Conservation (phyloP, 35 echinoderm and acorn worm genomes). For the Ophioderma brevispina region DNA sequence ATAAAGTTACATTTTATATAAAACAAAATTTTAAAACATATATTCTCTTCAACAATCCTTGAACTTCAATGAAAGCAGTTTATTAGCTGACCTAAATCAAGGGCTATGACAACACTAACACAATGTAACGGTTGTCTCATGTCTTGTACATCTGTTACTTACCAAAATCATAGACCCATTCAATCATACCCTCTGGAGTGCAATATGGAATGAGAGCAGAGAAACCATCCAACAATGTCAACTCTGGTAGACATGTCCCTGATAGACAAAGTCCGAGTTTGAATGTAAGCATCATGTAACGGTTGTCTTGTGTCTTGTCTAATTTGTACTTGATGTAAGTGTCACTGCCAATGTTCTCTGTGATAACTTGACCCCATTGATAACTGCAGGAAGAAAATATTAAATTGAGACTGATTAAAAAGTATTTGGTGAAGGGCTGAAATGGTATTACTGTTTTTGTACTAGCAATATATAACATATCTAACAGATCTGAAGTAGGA, state of each 20-base stretch:
- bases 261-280: neutral
- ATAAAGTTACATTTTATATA: too few species aligned
- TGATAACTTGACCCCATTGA: neutral
- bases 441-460: too few species aligned
- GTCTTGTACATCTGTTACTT: too few species aligned
- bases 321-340: neutral
- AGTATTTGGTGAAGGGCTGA: too few species aligned
- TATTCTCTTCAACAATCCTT: too few species aligned
- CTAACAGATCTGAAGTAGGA: too few species aligned
- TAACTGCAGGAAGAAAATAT: neutral
- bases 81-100: too few species aligned
- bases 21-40: too few species aligned
- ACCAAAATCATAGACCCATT: neutral
- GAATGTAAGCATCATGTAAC: neutral
- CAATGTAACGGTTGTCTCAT: too few species aligned
- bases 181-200: neutral
- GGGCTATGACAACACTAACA: too few species aligned
- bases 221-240: neutral
- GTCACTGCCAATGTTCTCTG: neutral
- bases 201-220: neutral
- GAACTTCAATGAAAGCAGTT: too few species aligned
- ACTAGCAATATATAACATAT: too few species aligned
- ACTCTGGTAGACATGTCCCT: neutral
- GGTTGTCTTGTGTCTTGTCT: neutral
- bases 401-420: neutral